phyloP scores from a whole-genome alignment of 2,113 vertebrate species.

The Anguilla japonica region DNA sequence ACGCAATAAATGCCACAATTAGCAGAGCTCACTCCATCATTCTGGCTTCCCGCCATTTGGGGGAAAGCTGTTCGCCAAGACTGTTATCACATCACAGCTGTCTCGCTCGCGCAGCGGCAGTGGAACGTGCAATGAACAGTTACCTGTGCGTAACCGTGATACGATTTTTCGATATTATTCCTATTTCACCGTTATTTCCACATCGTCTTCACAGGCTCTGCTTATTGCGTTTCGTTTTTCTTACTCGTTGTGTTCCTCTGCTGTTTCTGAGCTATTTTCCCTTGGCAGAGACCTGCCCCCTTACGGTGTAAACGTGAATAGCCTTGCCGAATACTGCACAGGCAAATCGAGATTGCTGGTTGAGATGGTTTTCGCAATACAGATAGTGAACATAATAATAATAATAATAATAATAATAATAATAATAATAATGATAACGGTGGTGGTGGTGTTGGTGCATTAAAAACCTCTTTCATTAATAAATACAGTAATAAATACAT shows the following conservation, averaged over 20 bases:
- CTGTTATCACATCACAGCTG: not conserved
- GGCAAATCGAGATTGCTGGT: not conserved
- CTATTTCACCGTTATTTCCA: not conserved
- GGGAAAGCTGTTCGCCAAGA: not conserved
- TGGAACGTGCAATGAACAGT: not conserved
- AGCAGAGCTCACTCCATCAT: not conserved
- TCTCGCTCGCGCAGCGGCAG: not conserved
- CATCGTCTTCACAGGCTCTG: not conserved
- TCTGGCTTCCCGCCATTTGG: not conserved
- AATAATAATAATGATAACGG: no score
- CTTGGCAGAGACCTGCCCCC: constrained; percentile 51
- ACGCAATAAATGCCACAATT: constrained; percentile 4
- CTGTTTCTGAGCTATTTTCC: constrained; percentile 11
- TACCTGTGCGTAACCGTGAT: not conserved
- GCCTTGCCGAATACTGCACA: not conserved
- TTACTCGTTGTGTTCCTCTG: not conserved
- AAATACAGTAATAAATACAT: not conserved
- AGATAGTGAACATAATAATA: not conserved
- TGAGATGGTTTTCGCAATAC: not conserved
- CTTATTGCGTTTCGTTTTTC: not conserved
- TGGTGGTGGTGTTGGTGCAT: no score
- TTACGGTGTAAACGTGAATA: constrained; percentile 37
- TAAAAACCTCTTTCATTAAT: not conserved
- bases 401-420: not conserved
- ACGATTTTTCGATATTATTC: not conserved